A percentile compares a stretch with the other conserved stretches of the same genome.
Evolutionary conservation across 2,797 vertebrate species (phyloP).

Genomic region (Phaenicophaeus curvirostris): DNA sequence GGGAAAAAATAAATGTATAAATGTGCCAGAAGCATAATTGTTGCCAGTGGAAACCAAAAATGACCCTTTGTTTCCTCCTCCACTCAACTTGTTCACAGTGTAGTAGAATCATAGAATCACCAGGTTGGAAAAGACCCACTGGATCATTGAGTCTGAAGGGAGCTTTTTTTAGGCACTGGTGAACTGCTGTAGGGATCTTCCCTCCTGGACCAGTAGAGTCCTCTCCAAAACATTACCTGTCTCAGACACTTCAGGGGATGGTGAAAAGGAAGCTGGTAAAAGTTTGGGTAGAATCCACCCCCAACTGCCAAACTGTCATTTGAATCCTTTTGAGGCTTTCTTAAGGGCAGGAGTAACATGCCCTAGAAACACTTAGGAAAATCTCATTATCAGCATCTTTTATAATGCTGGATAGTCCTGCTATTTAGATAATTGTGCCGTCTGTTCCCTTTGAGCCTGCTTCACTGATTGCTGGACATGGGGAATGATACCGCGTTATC

Average conservation of each 20-base stretch:
- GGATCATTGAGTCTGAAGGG: too few species aligned
- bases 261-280: not conserved
- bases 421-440: not conserved
- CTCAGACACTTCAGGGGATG: not conserved
- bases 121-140: too few species aligned
- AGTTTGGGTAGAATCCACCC: not conserved
- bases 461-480: not conserved
- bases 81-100: not conserved
- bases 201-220: not conserved
- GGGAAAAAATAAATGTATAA: not conserved
- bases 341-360: not conserved
- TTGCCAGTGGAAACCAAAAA: constrained; percentile 34
- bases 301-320: not conserved
- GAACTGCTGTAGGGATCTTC: not conserved
- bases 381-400: not conserved
- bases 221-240: not conserved
- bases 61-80: constrained; percentile 40
- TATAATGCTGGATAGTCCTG: not conserved
- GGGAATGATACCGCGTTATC: rapidly evolving
- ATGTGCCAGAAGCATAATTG: not conserved
- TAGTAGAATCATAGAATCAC: too few species aligned
- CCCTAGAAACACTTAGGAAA: not conserved
- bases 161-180: not conserved
- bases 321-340: not conserved
- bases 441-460: not conserved